Evolutionary conservation across 2,113 vertebrate genomes (phyloP), one percentile per base, ranked within the genome.

Genomic region (Apus apus): DNA sequence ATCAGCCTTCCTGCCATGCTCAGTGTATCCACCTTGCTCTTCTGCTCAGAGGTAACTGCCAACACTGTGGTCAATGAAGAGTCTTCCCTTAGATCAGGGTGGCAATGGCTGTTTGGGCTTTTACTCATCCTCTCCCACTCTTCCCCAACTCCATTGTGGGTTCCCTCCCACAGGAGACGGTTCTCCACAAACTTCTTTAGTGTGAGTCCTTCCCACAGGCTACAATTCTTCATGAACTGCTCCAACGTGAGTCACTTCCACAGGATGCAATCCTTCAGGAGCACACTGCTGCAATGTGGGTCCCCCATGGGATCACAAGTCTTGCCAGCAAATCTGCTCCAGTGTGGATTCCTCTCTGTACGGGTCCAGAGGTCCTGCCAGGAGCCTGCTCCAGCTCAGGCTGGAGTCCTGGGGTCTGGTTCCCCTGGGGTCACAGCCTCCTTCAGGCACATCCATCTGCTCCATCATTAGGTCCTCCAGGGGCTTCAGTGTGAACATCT

Each of bases 61-160:
- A 68, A 32, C 32, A 9, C 8, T 16, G 46, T 4, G 5, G 14
- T 53, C 72, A 66, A 2, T 1, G 1, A 51, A 13, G 11, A 53
- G 16, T 32, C 48, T 67, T 82, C 54, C 32, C 57, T 43, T 72
- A 70, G 38, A n/a, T 85, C n/a, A 34, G 43, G 22, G 50, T 68
- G 74, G 66, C 57, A 51, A 48, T 36, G 48, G 15, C 57, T 51
- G 5, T 17, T 40, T 61, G 16, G 26, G 3, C 7, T 60, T 75
- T 76, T 84, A 9, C 17, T 21, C 26, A 26, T 73, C 27, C 50
- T 66, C 1, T 19, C 32, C 21, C 32, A n/a, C 57, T 58, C 32
- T 34, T n/a, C 32, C 32, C 57, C 57, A 19, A 7, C 57, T n/a
- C 19, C 57, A 58, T 9, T 8, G 8, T n/a, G 32, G 20, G 56